Evolutionary conservation across 35 echinoderm and acorn worm species (phyloP), one percentile per base, ranked within the genome.

Genomic region (Acanthaster planci): DNA sequence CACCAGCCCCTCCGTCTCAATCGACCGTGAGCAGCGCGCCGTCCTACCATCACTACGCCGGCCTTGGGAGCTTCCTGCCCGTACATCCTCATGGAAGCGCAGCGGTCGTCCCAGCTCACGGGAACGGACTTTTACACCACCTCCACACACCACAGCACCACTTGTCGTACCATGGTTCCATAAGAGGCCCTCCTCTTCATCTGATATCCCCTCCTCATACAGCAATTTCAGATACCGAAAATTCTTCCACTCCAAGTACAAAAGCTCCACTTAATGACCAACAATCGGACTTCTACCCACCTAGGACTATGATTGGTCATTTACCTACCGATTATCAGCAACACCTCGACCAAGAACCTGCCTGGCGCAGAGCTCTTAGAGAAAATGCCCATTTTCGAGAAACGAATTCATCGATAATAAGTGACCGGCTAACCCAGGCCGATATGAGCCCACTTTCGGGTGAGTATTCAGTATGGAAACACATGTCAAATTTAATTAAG

Each of bases 61-160:
- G 55, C 38, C 59, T 83, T 34, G 81, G 81, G 6, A 83, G 81
- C 51, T 83, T 83, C 23, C 37, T 83, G 18, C 81, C 81, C 35
- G 52, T 53, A 35, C 81, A 53, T 31, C 56, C 38, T 58, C 81
- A 83, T 34, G 40, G 51, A 14, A 53, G 40, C 40, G 79, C 79
- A 15, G 53, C 81, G 14, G 52, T 83, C 32, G 29, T 83, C 31
- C 81, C 53, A 38, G 64, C 64, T 72, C 64, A 72, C 64, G 34
- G 64, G 26, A 83, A 83, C 56, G 81, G 81, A 60, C 81, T 83
- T 36, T 36, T 83, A 19, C 81, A 83, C 37, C 81, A 83, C n/a
- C 81, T 38, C 7, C 81, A 60, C 31, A 53, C 30, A 38, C 38
- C 81, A 58, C 81, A 59, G 59, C 56, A 57, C 51, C 81, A 34